Evolutionary conservation across 2,888 invertebrate genomes (phyloP).

Genomic region (Brenthis hecate): DNA sequence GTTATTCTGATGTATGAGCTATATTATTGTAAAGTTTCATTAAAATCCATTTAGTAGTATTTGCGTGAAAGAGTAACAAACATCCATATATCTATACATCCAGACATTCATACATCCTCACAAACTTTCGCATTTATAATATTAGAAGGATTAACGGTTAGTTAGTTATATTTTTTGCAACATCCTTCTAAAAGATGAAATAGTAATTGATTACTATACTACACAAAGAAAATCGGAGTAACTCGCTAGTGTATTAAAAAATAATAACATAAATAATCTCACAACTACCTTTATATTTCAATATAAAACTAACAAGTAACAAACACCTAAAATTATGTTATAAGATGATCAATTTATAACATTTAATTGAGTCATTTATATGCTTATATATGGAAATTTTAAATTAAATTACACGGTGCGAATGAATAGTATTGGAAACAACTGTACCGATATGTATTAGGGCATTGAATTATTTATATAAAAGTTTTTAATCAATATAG

Average conservation of each 20-base stretch:
- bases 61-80: no score
- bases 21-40: no score
- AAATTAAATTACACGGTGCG: constrained; percentile 5
- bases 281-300: neutral
- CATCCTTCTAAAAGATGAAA: no score
- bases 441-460: constrained; percentile 14
- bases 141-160: no score
- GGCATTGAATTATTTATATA: constrained; percentile 13
- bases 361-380: constrained; percentile 19
- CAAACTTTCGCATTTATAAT: no score
- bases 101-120: no score
- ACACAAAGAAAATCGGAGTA: no score
- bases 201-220: no score
- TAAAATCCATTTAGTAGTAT: no score
- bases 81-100: no score
- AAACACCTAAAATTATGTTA: constrained; percentile 19
- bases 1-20: no score
- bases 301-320: constrained; percentile 1
- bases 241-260: neutral
- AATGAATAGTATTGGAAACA: neutral
- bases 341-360: constrained; percentile 7
- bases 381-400: constrained; percentile 23
- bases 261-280: neutral
- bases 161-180: no score
- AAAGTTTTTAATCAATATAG: neutral